Conservation (phyloP, 2,797 vertebrate genomes). For the Hippopotamyrus pictus region DNA sequence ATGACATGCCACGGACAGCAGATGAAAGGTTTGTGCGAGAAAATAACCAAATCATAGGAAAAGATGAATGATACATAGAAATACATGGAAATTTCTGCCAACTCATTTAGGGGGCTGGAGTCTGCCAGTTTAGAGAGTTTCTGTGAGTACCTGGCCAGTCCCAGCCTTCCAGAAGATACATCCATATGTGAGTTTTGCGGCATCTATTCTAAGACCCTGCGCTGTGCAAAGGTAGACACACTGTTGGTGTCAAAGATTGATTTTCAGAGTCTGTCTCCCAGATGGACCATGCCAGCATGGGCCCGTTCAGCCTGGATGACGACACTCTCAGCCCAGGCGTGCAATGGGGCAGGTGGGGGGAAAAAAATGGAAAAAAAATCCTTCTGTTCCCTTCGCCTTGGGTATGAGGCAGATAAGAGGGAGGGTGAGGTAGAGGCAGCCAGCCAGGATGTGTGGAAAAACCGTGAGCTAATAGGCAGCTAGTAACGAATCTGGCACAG, state of each 20-base stretch:
- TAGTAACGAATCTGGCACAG: not conserved
- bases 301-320: slow-evolving; percentile 7
- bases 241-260: slow-evolving; percentile 6
- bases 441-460: slow-evolving; percentile 8
- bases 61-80: not conserved
- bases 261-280: not conserved
- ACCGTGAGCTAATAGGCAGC: not conserved
- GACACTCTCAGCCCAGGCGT: slow-evolving; percentile 4
- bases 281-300: not conserved
- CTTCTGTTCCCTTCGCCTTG: slow-evolving; percentile 13
- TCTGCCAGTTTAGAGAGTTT: not conserved
- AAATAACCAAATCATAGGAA: not conserved
- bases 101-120: not conserved
- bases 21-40: not conserved
- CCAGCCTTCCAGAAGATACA: not conserved
- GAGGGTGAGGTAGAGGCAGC: not conserved
- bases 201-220: not conserved
- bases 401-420: slow-evolving; percentile 13
- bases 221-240: slow-evolving; percentile 11
- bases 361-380: not conserved
- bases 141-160: not conserved
- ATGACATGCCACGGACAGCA: not conserved
- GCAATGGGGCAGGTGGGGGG: slow-evolving; percentile 11
- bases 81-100: not conserved
- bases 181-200: not conserved